Evolutionary conservation across 2,797 vertebrate genomes (phyloP).

Genomic region (Numenius phaeopus): DNA sequence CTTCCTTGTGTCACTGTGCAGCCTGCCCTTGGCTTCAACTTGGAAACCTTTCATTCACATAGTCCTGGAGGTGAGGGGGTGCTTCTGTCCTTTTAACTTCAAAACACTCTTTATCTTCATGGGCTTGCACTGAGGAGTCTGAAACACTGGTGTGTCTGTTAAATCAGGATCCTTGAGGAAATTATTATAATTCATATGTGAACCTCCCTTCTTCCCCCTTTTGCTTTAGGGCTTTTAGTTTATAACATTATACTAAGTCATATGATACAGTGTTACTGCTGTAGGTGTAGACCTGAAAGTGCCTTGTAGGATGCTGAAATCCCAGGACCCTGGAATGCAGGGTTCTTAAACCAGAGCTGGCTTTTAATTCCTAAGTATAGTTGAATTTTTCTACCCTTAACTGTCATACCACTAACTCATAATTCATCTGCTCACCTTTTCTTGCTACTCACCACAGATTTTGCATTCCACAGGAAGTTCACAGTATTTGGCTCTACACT

Average conservation of each 20-base stretch:
- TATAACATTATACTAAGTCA: not conserved
- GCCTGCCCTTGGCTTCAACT: not conserved
- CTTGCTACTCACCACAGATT: conserved; percentile 90
- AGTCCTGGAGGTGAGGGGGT: fast-evolving
- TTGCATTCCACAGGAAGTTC: conserved; percentile 98
- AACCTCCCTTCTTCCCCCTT: not conserved
- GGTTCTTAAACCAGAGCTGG: not conserved
- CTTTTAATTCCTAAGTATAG: not conserved
- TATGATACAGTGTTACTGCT: not conserved
- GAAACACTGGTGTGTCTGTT: not conserved
- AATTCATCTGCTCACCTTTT: not conserved
- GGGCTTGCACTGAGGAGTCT: not conserved
- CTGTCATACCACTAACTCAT: not conserved
- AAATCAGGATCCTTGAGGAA: not conserved
- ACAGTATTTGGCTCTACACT: conserved; percentile 94
- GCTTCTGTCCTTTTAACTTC: not conserved
- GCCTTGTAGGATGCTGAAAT: fast-evolving
- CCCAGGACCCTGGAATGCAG: not conserved
- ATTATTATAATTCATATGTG: not conserved
- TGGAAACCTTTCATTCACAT: not conserved
- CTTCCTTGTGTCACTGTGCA: not conserved
- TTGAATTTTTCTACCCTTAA: not conserved
- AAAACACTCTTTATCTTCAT: not conserved
- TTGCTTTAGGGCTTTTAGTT: not conserved
- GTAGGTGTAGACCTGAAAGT: not conserved